Base-by-base conservation (phyloP, 2,113 vertebrate genomes). In the Pampusana beccarii region DNA sequence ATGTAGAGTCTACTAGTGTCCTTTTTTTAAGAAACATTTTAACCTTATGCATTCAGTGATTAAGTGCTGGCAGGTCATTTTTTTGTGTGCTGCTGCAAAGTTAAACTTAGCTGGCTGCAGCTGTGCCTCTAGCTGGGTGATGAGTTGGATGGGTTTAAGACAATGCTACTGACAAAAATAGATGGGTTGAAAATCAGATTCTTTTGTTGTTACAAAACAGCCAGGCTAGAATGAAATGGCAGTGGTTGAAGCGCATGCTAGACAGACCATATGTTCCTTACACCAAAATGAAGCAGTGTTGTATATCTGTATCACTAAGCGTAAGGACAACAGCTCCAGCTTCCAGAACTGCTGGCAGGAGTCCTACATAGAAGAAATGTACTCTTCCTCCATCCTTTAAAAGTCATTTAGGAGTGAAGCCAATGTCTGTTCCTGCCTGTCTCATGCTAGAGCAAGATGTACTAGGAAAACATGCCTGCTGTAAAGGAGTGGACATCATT, bases 281-380 rank as follows among this genome's bases (percentile, higher is more conserved):
- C 44, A 72, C 62, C 31, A 65, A 73, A 90, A 44, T 28, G 48
- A 66, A 80, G 71, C 9, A 31, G 11, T 29, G 66, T 18, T 64
- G 38, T 62, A 9, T 61, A n/a, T 86, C 78, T 86, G 70, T 53
- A 57, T 33, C 38, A 33, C 71, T 21, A 14, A 3, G 46, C 66
- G 74, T 40, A 51, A 61, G 53, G 46, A 70, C 69, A 66, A n/a
- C 67, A 81, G 20, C 25, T 90, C 71, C 51, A 82, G 61, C 91
- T 92, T 95, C 73, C 80, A 84, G 92, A 88, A 74, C 80, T 70
- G 46, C 51, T 95, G 92, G 95, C 88, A 72, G 42, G 50, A 90
- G 9, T 80, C n/a, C 12, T 40, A 12, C 54, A 7, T 2, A 18
- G 65, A 86, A 56, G 60, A 92, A 81, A 78, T 34, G 8, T 79